Percentiles rank a stretch among this genome's conserved stretches.
Evolutionary conservation across 2,113 vertebrate species (phyloP).

Genomic region (Halichoerus grypus): DNA sequence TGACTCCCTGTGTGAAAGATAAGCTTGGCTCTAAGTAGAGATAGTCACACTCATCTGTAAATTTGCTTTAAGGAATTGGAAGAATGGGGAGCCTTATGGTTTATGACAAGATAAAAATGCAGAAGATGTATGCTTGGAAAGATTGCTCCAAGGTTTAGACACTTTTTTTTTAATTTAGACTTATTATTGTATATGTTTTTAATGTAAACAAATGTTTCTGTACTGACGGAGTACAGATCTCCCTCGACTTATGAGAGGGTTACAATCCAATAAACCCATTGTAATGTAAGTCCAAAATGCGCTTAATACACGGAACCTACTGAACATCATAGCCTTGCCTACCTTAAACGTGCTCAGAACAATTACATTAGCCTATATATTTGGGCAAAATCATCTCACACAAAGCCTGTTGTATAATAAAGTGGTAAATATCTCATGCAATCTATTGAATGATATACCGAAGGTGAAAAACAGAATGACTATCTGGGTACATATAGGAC

Average conservation of each 20-base stretch:
- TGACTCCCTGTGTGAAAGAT: not conserved
- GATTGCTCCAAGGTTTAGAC: slow-evolving; percentile 7
- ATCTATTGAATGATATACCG: not conserved
- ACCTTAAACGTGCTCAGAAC: not conserved
- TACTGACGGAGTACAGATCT: not conserved
- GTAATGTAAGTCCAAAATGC: not conserved
- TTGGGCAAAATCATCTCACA: not conserved
- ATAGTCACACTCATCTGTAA: not conserved
- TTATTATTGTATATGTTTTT: not conserved
- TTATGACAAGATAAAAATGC: not conserved
- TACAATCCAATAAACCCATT: not conserved
- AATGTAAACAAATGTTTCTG: slow-evolving; percentile 14
- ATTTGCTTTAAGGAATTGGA: slow-evolving; percentile 46
- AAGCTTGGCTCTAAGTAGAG: not conserved
- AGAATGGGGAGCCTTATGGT: not conserved
- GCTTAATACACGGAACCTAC: not conserved
- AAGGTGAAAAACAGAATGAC: not conserved
- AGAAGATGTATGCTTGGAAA: not conserved
- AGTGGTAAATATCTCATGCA: not conserved
- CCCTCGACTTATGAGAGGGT: not conserved
- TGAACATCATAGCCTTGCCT: not conserved
- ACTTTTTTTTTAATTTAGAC: not conserved
- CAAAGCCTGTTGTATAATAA: not conserved
- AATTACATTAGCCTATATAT: not conserved
- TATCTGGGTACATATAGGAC: not conserved